phyloP scores from a whole-genome alignment of 2,888 invertebrate genomes.

The Steinernema hermaphroditum region DNA sequence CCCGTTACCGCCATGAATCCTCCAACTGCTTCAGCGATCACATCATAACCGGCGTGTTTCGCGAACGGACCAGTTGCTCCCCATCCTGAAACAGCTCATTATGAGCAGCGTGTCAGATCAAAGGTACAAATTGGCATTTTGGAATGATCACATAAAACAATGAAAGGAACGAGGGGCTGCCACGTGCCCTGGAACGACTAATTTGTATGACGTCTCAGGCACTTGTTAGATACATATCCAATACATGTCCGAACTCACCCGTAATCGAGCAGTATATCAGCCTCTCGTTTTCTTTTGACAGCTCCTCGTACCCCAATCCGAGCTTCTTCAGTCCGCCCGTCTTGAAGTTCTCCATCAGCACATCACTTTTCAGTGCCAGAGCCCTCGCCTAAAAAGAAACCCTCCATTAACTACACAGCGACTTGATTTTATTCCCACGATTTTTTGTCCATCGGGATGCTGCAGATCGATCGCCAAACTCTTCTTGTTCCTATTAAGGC shows the following conservation, averaged over 20 bases:
- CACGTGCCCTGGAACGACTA: too few relatives aligned
- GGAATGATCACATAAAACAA: too few relatives aligned
- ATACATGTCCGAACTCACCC: slow-evolving; percentile 68
- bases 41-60: slow-evolving; percentile 89
- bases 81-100: slow-evolving; percentile 75
- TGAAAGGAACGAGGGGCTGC: background rate
- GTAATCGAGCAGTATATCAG: slow-evolving; percentile 90
- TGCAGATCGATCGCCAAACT: slow-evolving; percentile 87
- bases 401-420: background rate
- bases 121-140: too few relatives aligned
- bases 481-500: slow-evolving; percentile 91
- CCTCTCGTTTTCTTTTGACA: slow-evolving; percentile 76
- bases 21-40: slow-evolving; percentile 88
- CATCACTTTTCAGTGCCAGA: slow-evolving; percentile 79
- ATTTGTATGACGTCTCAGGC: too few relatives aligned
- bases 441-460: slow-evolving; percentile 71
- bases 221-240: too few relatives aligned
- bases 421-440: slow-evolving; percentile 36
- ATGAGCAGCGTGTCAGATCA: too few relatives aligned
- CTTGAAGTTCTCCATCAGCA: slow-evolving; percentile 88
- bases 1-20: slow-evolving; percentile 89
- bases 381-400: slow-evolving; percentile 69
- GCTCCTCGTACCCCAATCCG: slow-evolving; percentile 79
- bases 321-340: slow-evolving; percentile 82
- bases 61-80: slow-evolving; percentile 84